Percentiles rank a stretch among this genome's conserved stretches.
Conservation (phyloP, 2,888 invertebrate species). For the Eupithecia dodoneata region DNA sequence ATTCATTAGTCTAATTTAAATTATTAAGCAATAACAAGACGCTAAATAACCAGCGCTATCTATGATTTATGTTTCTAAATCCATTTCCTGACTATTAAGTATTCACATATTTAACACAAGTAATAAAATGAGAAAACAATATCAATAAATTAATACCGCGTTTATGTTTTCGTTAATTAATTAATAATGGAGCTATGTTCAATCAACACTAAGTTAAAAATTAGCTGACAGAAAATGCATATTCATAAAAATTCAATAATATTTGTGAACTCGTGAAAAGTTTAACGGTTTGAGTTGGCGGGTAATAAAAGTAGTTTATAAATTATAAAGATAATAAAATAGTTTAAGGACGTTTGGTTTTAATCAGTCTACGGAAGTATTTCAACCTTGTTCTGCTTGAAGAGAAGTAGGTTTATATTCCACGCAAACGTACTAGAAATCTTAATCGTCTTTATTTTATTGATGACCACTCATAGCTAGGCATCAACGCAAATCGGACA, state of each 20-base stretch:
- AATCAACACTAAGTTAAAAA: slow-evolving; percentile 74
- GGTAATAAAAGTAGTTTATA: slow-evolving; percentile 62
- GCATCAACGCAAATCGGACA: not conserved
- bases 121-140: slow-evolving; percentile 68
- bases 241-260: slow-evolving; percentile 57
- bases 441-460: not conserved
- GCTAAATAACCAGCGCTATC: slow-evolving; percentile 63
- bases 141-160: slow-evolving; percentile 68
- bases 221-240: slow-evolving; percentile 74
- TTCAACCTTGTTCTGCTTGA: slow-evolving; percentile 55
- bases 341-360: slow-evolving; percentile 57
- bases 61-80: slow-evolving; percentile 67
- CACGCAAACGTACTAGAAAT: slow-evolving; percentile 7
- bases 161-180: slow-evolving; percentile 76
- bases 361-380: slow-evolving; percentile 53
- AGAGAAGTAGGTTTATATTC: slow-evolving; percentile 10
- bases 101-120: slow-evolving; percentile 63
- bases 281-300: slow-evolving; percentile 57
- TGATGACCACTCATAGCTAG: not conserved
- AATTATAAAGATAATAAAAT: slow-evolving; percentile 67
- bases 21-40: slow-evolving; percentile 70
- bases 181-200: slow-evolving; percentile 75
- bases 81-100: slow-evolving; percentile 66
- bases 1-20: slow-evolving; percentile 75
- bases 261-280: slow-evolving; percentile 50